Evolutionary conservation across 92 coral and sea anemone species (phyloP).

Genomic region (Phymanthus crucifer): DNA sequence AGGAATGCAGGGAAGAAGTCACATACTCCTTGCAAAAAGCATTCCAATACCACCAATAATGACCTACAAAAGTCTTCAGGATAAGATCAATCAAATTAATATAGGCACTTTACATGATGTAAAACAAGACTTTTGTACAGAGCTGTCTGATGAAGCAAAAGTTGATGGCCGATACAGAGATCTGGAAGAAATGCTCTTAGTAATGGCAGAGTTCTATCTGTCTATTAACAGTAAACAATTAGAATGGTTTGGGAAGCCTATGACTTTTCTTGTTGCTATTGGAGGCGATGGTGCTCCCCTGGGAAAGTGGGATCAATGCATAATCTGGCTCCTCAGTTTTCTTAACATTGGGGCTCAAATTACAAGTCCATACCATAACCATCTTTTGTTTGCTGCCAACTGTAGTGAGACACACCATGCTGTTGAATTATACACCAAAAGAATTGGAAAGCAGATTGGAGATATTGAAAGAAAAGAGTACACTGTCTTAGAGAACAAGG

Average conservation of each 20-base stretch:
- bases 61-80: constrained; percentile 22
- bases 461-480: constrained; percentile 20
- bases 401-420: constrained; percentile 41
- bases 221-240: constrained; percentile 10
- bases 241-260: constrained; percentile 37
- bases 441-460: constrained; percentile 1
- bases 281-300: constrained; percentile 67
- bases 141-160: constrained; percentile 25
- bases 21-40: not conserved
- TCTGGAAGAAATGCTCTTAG: constrained; percentile 36
- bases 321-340: constrained; percentile 48
- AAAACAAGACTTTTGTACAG: constrained; percentile 25
- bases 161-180: constrained; percentile 41
- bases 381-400: constrained; percentile 29
- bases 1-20: not conserved
- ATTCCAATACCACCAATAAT: constrained; percentile 41
- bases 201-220: constrained; percentile 33
- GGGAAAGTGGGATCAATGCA: constrained; percentile 47
- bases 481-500: constrained; percentile 15
- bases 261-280: constrained; percentile 34
- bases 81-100: constrained; percentile 20
- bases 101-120: constrained; percentile 27
- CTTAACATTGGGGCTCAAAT: constrained; percentile 46
- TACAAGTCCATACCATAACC: constrained; percentile 25
- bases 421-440: constrained; percentile 20